A percentile compares a stretch with the other conserved stretches of the same genome.
phyloP scores from a whole-genome alignment of 1,140 invertebrate genomes.

The Microplitis demolitor region DNA sequence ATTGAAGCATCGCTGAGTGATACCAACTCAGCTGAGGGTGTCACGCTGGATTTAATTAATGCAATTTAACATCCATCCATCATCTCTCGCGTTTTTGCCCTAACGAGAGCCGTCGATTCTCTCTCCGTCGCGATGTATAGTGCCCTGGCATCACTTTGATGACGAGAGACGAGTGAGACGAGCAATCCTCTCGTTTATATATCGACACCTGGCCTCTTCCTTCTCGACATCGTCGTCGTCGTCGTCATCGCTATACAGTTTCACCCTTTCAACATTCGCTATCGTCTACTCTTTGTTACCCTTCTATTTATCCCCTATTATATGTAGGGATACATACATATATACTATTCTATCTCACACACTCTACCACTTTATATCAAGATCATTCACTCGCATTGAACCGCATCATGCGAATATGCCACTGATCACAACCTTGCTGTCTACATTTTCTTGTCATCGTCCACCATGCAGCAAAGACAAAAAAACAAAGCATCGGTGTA shows the following conservation, averaged over 20 bases:
- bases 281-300: constrained; percentile 2
- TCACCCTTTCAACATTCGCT: not conserved
- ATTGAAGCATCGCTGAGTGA: constrained; percentile 38
- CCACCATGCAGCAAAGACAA: not conserved
- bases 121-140: constrained; percentile 14
- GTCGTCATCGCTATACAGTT: not conserved
- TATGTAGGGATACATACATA: not conserved
- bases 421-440: not conserved
- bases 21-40: constrained; percentile 47
- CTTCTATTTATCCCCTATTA: not conserved
- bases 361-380: not conserved
- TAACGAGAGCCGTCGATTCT: constrained; percentile 49
- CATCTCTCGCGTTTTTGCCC: constrained; percentile 60
- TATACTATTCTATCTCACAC: not conserved
- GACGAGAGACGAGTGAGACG: constrained; percentile 36
- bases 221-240: not conserved
- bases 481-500: not conserved
- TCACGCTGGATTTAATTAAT: constrained; percentile 62
- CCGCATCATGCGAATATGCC: not conserved
- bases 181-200: constrained; percentile 30
- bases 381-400: constrained; percentile 4
- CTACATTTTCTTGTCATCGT: no score
- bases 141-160: constrained; percentile 47
- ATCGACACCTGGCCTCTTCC: constrained; percentile 42
- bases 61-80: constrained; percentile 63